Conservation (phyloP, 2,113 vertebrate genomes). For the Empidonax traillii region DNA sequence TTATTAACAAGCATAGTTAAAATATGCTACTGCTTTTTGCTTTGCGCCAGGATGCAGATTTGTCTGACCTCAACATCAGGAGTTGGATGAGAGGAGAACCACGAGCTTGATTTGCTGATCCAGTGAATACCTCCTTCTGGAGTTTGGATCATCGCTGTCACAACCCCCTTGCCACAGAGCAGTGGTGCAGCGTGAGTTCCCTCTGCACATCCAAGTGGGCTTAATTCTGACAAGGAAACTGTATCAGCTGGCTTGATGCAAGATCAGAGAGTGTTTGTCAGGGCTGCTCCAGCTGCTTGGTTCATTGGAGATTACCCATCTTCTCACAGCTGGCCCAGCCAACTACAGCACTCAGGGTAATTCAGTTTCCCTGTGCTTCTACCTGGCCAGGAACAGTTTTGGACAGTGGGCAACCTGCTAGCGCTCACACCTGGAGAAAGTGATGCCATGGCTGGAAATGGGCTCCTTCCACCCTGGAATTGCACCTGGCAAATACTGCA, state of each 20-base stretch:
- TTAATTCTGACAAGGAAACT: conserved; percentile 31
- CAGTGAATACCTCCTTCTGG: neutral
- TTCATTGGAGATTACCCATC: neutral
- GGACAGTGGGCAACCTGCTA: neutral
- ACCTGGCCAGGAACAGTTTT: neutral
- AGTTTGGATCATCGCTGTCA: neutral
- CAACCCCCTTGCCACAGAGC: neutral
- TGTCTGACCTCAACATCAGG: neutral
- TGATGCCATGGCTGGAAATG: neutral
- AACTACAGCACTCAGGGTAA: accelerated
- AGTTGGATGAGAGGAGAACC: neutral
- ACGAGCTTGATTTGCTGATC: neutral
- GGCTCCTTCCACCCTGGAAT: neutral
- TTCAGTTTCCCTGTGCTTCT: neutral
- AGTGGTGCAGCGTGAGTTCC: neutral
- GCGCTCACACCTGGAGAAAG: neutral
- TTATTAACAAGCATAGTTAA: neutral
- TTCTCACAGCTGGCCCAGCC: neutral
- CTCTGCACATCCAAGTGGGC: neutral
- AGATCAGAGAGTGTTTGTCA: neutral
- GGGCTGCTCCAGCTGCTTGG: neutral
- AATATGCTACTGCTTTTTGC: neutral
- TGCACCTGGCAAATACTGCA: neutral
- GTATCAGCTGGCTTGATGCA: neutral
- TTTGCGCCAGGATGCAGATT: accelerated